Conservation (phyloP, 2,113 vertebrate species). For the Mungos mungo region DNA sequence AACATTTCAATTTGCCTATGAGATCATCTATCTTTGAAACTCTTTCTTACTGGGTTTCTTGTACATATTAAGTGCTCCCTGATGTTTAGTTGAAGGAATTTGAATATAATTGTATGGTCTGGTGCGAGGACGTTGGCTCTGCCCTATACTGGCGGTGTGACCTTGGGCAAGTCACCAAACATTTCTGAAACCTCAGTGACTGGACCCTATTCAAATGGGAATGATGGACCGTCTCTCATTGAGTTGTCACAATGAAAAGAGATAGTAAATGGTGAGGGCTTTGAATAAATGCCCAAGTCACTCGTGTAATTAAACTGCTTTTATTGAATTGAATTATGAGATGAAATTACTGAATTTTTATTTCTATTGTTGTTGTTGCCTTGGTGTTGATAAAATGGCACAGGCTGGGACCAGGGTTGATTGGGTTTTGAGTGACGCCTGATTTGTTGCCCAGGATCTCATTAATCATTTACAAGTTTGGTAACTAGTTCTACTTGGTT, state of each 20-base stretch:
- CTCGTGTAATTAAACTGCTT: not conserved
- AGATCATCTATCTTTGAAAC: not conserved
- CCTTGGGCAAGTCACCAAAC: not conserved
- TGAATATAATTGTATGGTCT: not conserved
- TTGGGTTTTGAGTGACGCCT: not conserved
- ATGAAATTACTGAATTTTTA: not conserved
- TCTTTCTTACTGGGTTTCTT: not conserved
- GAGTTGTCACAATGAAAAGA: not conserved
- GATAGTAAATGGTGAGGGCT: not conserved
- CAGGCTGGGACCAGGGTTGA: not conserved
- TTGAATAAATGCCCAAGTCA: not conserved
- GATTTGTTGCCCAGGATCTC: not conserved
- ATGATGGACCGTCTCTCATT: rapidly evolving
- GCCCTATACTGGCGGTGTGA: not conserved
- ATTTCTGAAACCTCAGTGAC: not conserved
- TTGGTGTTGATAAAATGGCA: not conserved
- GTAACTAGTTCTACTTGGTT: slow-evolving; percentile 7
- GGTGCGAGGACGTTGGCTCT: not conserved
- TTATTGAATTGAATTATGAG: not conserved
- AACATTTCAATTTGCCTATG: not conserved
- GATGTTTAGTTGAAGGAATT: not conserved
- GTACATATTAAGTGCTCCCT: not conserved
- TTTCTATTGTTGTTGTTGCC: not conserved
- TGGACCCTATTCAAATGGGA: not conserved
- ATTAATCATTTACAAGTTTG: slow-evolving; percentile 55